Base-by-base conservation (phyloP, 2,888 invertebrate species). In the Chromoteleia sp. region DNA sequence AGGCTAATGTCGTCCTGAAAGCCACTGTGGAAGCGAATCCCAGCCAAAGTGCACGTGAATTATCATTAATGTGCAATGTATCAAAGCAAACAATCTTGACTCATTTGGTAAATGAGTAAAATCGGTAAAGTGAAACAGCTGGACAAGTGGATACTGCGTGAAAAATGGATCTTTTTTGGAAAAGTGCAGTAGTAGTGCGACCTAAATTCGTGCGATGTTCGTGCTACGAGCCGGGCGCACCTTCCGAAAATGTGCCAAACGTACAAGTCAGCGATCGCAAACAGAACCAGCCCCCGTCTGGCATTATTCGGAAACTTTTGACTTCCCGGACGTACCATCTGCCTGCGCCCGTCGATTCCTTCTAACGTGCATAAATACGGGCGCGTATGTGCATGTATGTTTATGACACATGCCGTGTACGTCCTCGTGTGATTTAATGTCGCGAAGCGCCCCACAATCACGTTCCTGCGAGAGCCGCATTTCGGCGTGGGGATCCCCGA, bases 251-350 rank as follows among this genome's bases (percentile, higher is more conserved):
- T 48, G 33, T 8, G 45, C 15, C 61, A 30, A 30, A 33, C 15
- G 15, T 14, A 21, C 5, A 12, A 30, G 29, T 43, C 48, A 88
- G 87, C 88, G 89, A 87, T 88, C 86, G 85, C 85, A 88, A 85
- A 83, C 71, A 85, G 5, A 86, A 84, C 86, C 86, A 85, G 25
- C 33, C 15, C 30, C 33, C 17, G 58, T 58, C 56, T 45, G 56
- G 14, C 56, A 43, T 88, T 87, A 86, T 88, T 89, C 82, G 85
- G 86, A 86, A 88, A 88, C 89, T 89, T 89, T 90, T 91, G 89
- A 91, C 91, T 90, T 86, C 81, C 83, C 85, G 67, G 67, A 85
- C 76, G 75, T 77, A 82, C 90, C 91, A 91, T 91, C 91, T 91
- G 91, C 85, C 86, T 82, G 68, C 36, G 65, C 52, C 83, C 80